A percentile compares a stretch with the other conserved stretches of the same genome.
Evolutionary conservation across 37 sponge, comb jelly and placozoan species (phyloP).

Genomic region (Chondrilla cf. caribensis): DNA sequence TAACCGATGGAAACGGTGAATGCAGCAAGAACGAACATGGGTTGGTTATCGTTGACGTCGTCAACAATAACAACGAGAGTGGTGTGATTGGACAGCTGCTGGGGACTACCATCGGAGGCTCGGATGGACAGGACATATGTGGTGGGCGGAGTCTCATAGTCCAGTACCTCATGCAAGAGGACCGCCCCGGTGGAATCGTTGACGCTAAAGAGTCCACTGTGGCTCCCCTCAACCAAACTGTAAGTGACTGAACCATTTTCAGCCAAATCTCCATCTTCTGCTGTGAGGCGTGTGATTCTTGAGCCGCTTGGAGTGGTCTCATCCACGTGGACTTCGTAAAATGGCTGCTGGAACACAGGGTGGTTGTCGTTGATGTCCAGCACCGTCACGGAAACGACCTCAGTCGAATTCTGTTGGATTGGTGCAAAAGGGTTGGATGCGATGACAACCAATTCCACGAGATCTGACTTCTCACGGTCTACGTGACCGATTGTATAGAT

Average conservation of each 20-base stretch:
- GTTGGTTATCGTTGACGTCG: slow-evolving; percentile 71
- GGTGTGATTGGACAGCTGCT: slow-evolving; percentile 43
- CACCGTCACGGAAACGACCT: slow-evolving; percentile 16
- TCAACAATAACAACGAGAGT: slow-evolving; percentile 50
- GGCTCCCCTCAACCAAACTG: slow-evolving; percentile 33
- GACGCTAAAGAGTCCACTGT: slow-evolving; percentile 22
- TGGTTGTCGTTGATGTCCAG: slow-evolving; percentile 69
- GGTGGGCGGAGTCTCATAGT: slow-evolving; percentile 30
- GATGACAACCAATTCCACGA: slow-evolving; percentile 37
- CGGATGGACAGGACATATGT: slow-evolving; percentile 37
- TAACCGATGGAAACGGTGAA: slow-evolving; percentile 20
- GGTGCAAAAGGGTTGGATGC: slow-evolving; percentile 56
- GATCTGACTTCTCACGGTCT: slow-evolving; percentile 39
- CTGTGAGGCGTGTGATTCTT: slow-evolving; percentile 26
- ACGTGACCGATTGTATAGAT: slow-evolving; percentile 46
- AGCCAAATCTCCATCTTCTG: slow-evolving; percentile 69
- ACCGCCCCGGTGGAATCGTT: slow-evolving; percentile 44
- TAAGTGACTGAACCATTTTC: slow-evolving; percentile 53
- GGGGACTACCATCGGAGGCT: slow-evolving; percentile 49
- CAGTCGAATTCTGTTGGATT: neutral
- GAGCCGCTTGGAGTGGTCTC: slow-evolving; percentile 28
- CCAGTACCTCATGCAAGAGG: slow-evolving; percentile 5
- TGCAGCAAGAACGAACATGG: slow-evolving; percentile 22
- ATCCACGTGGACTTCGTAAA: slow-evolving; percentile 7
- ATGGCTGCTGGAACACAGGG: slow-evolving; percentile 42